Evolutionary conservation across 2,113 vertebrate genomes (phyloP).

Genomic region (Propithecus coquereli): DNA sequence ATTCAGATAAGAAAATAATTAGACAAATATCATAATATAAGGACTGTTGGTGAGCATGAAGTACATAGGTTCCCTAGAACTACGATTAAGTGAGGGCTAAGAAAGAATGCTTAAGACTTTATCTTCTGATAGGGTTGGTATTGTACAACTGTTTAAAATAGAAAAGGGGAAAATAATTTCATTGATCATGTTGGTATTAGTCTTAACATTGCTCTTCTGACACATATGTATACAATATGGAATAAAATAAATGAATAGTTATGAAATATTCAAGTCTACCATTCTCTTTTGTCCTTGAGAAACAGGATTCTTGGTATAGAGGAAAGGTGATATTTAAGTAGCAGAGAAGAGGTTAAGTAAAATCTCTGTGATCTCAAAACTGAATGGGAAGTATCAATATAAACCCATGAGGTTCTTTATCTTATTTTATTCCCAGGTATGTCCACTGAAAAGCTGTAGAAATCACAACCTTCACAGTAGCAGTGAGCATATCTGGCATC

Average conservation of each 20-base stretch:
- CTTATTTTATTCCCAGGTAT: neutral
- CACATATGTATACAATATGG: neutral
- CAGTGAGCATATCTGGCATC: neutral
- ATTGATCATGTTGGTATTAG: neutral
- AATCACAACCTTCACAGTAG: neutral
- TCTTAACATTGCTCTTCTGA: neutral
- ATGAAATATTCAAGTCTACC: neutral
- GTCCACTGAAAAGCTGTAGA: neutral
- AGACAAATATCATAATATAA: neutral
- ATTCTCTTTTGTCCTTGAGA: neutral
- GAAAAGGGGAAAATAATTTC: neutral
- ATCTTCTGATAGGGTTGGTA: neutral
- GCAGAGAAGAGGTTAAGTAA: neutral
- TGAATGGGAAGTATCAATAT: neutral
- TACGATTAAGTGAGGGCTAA: neutral
- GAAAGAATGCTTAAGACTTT: neutral
- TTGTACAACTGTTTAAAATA: neutral
- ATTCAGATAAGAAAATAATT: neutral
- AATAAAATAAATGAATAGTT: neutral
- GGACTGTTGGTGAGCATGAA: neutral
- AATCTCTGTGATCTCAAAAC: neutral
- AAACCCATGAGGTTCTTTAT: neutral
- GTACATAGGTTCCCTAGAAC: neutral
- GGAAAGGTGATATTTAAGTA: neutral
- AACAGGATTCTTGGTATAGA: neutral